phyloP scores from a whole-genome alignment of 2,797 vertebrate genomes.

The Molossus molossus region DNA sequence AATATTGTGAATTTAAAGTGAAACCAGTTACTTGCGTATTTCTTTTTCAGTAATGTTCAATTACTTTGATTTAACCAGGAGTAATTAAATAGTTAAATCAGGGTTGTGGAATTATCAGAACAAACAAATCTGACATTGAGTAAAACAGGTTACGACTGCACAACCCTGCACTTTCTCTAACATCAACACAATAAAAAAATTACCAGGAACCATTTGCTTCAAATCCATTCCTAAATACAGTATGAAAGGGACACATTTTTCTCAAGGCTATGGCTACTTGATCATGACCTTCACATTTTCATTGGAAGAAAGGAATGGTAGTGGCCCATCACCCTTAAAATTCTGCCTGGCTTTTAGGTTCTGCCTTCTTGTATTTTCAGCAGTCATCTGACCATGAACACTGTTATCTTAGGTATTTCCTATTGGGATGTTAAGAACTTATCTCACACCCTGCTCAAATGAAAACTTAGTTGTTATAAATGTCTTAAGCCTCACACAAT shows the following conservation, averaged over 20 bases:
- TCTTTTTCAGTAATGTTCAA: conserved; percentile 34
- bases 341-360: neutral
- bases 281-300: neutral
- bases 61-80: neutral
- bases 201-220: neutral
- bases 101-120: neutral
- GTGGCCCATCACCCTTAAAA: neutral
- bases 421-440: neutral
- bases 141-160: neutral
- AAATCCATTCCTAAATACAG: neutral
- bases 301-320: neutral
- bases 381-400: neutral
- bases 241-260: neutral
- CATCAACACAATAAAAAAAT: neutral
- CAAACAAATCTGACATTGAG: neutral
- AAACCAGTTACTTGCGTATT: neutral
- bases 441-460: conserved; percentile 31
- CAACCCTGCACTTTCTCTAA: neutral
- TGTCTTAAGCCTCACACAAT: conserved; percentile 28
- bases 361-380: neutral
- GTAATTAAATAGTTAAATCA: neutral
- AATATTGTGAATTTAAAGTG: neutral
- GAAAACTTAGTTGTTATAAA: conserved; percentile 5
- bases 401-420: neutral
- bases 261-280: neutral